Conservation (phyloP, 1,140 invertebrate genomes). For the Drepana arcuata region DNA sequence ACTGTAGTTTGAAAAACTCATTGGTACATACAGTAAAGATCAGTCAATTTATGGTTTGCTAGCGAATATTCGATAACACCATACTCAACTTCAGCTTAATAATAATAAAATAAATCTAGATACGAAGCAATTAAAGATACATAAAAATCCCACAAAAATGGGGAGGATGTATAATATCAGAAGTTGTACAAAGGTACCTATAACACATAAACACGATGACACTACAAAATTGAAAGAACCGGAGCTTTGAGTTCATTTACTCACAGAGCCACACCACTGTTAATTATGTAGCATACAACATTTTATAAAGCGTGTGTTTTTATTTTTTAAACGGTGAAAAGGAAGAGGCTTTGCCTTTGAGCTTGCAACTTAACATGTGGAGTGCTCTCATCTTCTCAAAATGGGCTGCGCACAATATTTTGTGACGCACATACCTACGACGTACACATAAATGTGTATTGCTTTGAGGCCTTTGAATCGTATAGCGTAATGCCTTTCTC, state of each 20-base stretch:
- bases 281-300: constrained; percentile 52
- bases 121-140: no score
- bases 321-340: constrained; percentile 53
- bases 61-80: no score
- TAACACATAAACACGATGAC: constrained; percentile 45
- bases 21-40: no score
- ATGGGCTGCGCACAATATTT: constrained; percentile 31
- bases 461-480: constrained; percentile 23
- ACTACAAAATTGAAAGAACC: constrained; percentile 52
- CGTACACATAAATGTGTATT: no score
- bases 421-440: constrained; percentile 33
- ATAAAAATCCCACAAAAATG: no score
- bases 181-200: no score
- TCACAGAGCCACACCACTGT: constrained; percentile 33
- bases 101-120: no score
- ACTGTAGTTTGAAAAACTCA: no score
- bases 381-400: constrained; percentile 31
- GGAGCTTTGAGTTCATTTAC: constrained; percentile 29
- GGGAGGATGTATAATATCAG: no score
- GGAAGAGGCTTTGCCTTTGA: constrained; percentile 55
- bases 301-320: constrained; percentile 27
- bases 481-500: background rate
- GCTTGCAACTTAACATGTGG: constrained; percentile 39
- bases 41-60: no score
- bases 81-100: no score